These are phyloP conservation scores for Ammospiza nelsoni DNA, from an alignment of 2,113 vertebrate genomes.

Conservation along the genomic window DNA sequence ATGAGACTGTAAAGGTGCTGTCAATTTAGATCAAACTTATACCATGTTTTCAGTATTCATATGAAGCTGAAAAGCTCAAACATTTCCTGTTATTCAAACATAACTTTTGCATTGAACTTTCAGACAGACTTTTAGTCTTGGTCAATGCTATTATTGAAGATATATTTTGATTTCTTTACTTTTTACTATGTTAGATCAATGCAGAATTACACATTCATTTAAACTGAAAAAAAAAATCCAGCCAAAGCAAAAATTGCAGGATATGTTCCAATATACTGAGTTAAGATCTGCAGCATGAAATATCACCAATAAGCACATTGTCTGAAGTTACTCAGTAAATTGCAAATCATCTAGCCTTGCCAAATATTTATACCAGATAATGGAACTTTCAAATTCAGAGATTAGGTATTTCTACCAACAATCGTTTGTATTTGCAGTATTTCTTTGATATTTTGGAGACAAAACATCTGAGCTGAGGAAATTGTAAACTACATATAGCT, in stretches of 20 bases:
- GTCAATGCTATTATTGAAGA: not conserved
- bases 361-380: not conserved
- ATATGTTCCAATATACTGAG: not conserved
- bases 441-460: constrained; percentile 6
- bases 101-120: not conserved
- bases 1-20: not conserved
- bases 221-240: not conserved
- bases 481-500: not conserved
- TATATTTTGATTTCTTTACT: not conserved
- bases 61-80: not conserved
- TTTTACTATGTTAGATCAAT: not conserved
- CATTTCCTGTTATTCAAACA: not conserved
- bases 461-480: not conserved
- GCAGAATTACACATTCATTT: not conserved
- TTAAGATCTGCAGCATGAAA: not conserved
- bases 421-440: not conserved
- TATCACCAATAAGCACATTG: not conserved
- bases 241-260: not conserved
- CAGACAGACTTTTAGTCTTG: not conserved
- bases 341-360: not conserved
- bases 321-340: not conserved
- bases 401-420: not conserved
- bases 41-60: not conserved
- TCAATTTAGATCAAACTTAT: not conserved
- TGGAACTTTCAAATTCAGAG: not conserved